Percentiles rank a stretch among this genome's conserved stretches.
These are phyloP conservation scores for Lepus townsendii DNA, from an alignment of 2,797 vertebrate species.

Conservation along the genomic window DNA sequence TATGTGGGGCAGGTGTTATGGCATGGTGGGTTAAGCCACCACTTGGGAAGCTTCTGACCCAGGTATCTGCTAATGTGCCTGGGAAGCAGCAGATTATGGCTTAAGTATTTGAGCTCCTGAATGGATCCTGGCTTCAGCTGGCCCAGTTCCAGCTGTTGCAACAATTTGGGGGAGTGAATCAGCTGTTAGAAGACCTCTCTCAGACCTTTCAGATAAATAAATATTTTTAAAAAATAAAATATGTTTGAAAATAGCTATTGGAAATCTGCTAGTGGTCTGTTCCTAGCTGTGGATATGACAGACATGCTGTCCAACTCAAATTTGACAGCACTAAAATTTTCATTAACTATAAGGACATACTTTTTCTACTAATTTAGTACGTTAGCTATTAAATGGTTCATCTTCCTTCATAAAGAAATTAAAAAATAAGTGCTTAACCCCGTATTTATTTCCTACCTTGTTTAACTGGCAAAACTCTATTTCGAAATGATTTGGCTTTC, in stretches of 20 bases:
- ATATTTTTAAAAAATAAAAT: background rate
- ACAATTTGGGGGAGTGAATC: background rate
- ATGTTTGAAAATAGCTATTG: conserved; percentile 47
- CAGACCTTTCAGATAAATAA: background rate
- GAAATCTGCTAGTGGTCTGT: background rate
- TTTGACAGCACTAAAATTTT: conserved; percentile 45
- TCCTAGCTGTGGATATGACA: conserved; percentile 30
- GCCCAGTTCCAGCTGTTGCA: too few species aligned
- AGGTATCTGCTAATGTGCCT: too few species aligned
- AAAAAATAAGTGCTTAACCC: conserved; percentile 18
- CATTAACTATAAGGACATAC: conserved; percentile 24
- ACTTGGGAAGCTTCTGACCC: too few species aligned
- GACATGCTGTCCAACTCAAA: conserved; percentile 28
- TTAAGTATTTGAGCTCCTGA: too few species aligned
- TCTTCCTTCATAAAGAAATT: background rate
- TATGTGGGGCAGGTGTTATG: background rate
- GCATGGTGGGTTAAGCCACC: too few species aligned
- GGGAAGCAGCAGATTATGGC: too few species aligned
- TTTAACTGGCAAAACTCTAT: conserved; percentile 90
- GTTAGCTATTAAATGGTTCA: conserved; percentile 57
- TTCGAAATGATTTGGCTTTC: conserved; percentile 89
- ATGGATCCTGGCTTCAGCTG: too few species aligned
- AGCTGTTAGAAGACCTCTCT: too few species aligned
- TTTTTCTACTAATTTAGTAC: conserved; percentile 16
- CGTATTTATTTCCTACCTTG: conserved; percentile 86